Base-by-base conservation (phyloP, 2,888 invertebrate species). In the Melinopterus prodromus region DNA sequence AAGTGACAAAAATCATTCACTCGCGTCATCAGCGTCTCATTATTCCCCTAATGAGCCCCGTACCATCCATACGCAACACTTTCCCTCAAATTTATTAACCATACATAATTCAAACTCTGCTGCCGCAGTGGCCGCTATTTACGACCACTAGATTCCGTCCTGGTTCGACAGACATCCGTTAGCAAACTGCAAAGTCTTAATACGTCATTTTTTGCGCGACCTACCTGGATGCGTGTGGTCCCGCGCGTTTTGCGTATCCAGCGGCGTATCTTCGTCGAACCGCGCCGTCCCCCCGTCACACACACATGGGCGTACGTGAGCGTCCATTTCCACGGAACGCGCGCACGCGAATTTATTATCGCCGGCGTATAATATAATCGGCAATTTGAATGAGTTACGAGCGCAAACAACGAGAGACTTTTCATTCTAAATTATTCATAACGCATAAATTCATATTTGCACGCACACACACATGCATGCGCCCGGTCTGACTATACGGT, bases 351-450 rank as follows among this genome's bases (percentile, higher is more conserved):
- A 53, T 53, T 53, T 53, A 53, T 53, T 53, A 53, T 53, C 53
- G 53, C 53, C 7, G 53, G 53, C 53, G 53, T 53, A 53, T 53
- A 53, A 53, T 53, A 53, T 53, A 53, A 53, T 53, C 53, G 53
- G 53, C 53, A 53, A 53, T 53, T 53, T 53, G 53, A 53, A 53
- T 53, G 53, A 53, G 53, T 53, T 53, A 53, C 53, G 53, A 53
- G 7, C 53, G 53, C 53, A 53, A 53, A 53, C 53, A 53, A 53
- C 53, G 53, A 53, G 53, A 53, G 53, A 53, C 53, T 53, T 53
- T 53, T 53, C 53, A 53, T 53, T 53, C 53, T 53, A 53, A 53
- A 53, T 53, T 53, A 53, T 53, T 53, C 53, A 53, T 53, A 53
- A 53, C 53, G 53, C 53, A 53, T 53, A 53, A 53, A 53, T 53